Conservation (phyloP, 2,888 invertebrate species). For the Frankliniella fusca region DNA sequence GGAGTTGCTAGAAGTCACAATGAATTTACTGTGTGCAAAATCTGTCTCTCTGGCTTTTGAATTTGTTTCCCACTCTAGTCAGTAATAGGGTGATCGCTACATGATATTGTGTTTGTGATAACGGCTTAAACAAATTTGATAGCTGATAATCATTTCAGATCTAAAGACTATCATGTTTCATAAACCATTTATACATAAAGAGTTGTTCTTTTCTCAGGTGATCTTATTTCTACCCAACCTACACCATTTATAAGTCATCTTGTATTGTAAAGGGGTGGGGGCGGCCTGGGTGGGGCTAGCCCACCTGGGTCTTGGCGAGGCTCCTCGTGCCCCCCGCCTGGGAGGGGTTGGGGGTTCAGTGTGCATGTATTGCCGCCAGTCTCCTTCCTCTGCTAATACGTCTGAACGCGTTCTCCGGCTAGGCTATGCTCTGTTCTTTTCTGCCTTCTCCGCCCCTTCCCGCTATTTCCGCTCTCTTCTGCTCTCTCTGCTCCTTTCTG, state of each 20-base stretch:
- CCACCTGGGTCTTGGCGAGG: too few species aligned
- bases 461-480: too few species aligned
- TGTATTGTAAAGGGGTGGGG: neutral
- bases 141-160: neutral
- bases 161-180: neutral
- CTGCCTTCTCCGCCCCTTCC: neutral
- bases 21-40: neutral
- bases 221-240: neutral
- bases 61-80: conserved; percentile 1
- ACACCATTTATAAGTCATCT: neutral
- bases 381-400: too few species aligned
- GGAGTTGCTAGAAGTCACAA: neutral
- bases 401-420: neutral
- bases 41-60: neutral
- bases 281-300: neutral
- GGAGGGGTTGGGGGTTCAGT: too few species aligned
- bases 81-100: neutral
- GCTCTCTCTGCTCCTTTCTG: too few species aligned
- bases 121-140: neutral
- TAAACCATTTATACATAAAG: neutral
- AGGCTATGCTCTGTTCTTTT: neutral
- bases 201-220: neutral
- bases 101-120: conserved; percentile 16
- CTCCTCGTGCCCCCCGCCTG: too few species aligned
- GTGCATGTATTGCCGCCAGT: too few species aligned